Evolutionary conservation across 2,888 invertebrate species (phyloP), one percentile per base, ranked within the genome.

Genomic region (Schizotus pectinicornis): DNA sequence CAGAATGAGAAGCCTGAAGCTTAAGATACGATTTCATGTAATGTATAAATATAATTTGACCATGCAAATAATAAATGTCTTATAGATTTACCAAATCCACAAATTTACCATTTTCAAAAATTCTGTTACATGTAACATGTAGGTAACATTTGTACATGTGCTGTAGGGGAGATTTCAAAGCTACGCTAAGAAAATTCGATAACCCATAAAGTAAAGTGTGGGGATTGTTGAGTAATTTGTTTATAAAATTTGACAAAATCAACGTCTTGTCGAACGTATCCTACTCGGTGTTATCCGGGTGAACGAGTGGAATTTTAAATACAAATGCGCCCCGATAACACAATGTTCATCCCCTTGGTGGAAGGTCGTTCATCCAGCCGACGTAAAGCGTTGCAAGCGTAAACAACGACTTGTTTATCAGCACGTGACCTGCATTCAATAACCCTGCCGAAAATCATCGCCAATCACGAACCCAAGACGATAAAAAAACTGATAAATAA

Each of bases 391-490:
- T 43, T 54, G 54, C 56, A 35, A 22, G 39, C 46, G 46, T 52
- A 56, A 59, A 59, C 62, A 62, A 54, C 36, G 59, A 53, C 38
- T 56, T 56, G 62, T 62, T 62, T 62, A 59, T 54, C 56, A 45
- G 14, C 41, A 50, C 56, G 59, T 59, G 59, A 59, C 59, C 36
- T 37, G 56, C 53, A 59, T 58, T 52, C 33, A 43, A 35, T 35
- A 11, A n/a, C 9, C n/a, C 9, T 8, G 14, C 9, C 45, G 41
- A 14, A 32, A 42, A 22, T 22, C 22, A 22, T 22, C 2, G 22
- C 2, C 2, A 5, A 22, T 22, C 22, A 22, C 14, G n/a, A 41
- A 13, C 41, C n/a, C 7, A 3, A 14, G n/a, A n/a, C 6, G 41
- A 41, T 41, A 7, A 3, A 41, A 41, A 13, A 41, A 41, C n/a